These are phyloP conservation scores for Noturus placidus DNA, from an alignment of 2,113 vertebrate genomes.

Conservation along the genomic window DNA sequence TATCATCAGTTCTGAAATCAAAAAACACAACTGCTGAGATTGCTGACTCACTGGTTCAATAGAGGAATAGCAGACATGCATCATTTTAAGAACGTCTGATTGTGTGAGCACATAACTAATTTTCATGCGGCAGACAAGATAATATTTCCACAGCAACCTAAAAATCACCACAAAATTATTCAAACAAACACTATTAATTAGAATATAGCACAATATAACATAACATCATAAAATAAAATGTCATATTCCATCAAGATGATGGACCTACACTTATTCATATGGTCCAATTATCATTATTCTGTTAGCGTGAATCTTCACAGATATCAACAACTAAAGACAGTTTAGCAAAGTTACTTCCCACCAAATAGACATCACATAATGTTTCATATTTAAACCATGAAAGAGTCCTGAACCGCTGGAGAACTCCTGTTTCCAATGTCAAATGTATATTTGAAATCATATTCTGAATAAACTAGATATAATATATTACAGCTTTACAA, in stretches of 20 bases:
- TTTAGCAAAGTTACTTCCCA: background rate
- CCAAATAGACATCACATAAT: background rate
- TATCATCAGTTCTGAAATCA: too few species aligned
- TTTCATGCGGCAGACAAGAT: background rate
- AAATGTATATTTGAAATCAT: background rate
- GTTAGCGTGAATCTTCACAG: background rate
- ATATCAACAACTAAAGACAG: background rate
- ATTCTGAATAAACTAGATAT: too few species aligned
- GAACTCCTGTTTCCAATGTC: background rate
- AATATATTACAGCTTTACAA: too few species aligned
- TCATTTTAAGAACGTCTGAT: background rate
- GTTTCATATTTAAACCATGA: background rate
- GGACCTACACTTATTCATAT: background rate
- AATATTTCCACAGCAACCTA: background rate
- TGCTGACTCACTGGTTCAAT: slow-evolving; percentile 3
- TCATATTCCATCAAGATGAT: background rate
- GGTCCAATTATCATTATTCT: background rate
- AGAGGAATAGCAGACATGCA: slow-evolving; percentile 49
- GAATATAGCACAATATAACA: too few species aligned
- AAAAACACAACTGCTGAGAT: background rate
- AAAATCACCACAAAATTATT: background rate
- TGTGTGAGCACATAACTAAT: slow-evolving; percentile 6
- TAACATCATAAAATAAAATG: too few species aligned
- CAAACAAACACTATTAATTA: too few species aligned
- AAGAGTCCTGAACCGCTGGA: background rate